Conservation (phyloP, 2,888 invertebrate species). For the Lomographa bimaculata region DNA sequence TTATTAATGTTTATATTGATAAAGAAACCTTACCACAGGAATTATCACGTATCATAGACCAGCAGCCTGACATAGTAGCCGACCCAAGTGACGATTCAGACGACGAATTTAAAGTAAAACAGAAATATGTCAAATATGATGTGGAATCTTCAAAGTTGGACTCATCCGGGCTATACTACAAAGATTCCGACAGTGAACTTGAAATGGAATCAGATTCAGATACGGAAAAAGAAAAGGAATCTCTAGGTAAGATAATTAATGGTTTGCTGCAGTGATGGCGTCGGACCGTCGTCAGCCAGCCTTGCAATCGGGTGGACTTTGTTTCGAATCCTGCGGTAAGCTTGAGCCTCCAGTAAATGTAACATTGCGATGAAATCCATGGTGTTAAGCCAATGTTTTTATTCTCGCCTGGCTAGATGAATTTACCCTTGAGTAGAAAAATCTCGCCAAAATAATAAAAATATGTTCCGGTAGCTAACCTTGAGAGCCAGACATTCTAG, state of each 20-base stretch:
- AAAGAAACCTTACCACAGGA: slow-evolving; percentile 55
- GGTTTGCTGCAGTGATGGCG: no score
- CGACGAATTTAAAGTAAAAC: slow-evolving; percentile 76
- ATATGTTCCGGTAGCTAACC: no score
- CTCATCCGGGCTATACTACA: slow-evolving; percentile 88
- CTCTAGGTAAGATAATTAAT: slow-evolving; percentile 68
- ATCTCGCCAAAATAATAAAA: no score
- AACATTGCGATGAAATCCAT: no score
- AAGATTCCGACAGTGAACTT: slow-evolving; percentile 85
- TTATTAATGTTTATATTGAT: slow-evolving; percentile 6
- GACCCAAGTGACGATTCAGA: slow-evolving; percentile 86
- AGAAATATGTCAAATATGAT: slow-evolving; percentile 85
- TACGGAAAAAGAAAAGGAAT: slow-evolving; percentile 79
- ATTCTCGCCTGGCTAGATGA: no score
- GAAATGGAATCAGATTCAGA: slow-evolving; percentile 84
- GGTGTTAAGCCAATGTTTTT: no score
- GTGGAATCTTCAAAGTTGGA: slow-evolving; percentile 87
- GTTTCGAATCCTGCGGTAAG: no score
- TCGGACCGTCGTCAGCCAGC: no score
- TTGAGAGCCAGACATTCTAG: no score
- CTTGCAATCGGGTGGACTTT: no score
- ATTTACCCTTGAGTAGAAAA: no score
- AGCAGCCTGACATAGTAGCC: slow-evolving; percentile 86
- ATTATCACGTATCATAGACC: slow-evolving; percentile 81
- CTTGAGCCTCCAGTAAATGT: no score